A percentile compares a stretch with the other conserved stretches of the same genome.
Evolutionary conservation across 1,140 invertebrate genomes (phyloP).

Genomic region (Varroa destructor): DNA sequence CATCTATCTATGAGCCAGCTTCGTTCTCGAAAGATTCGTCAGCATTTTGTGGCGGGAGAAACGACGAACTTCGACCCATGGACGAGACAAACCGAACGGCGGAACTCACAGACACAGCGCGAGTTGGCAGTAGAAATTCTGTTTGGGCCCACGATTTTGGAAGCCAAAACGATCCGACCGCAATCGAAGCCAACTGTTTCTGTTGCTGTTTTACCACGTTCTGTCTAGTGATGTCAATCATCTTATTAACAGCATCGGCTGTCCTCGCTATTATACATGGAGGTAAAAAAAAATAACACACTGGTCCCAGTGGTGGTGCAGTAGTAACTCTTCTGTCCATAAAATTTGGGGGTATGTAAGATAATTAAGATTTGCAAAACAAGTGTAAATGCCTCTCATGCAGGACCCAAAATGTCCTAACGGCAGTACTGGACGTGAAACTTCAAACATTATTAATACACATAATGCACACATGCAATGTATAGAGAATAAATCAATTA

Average conservation of each 20-base stretch:
- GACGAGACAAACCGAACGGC: not conserved
- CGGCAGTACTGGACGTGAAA: too few relatives aligned
- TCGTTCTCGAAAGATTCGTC: not conserved
- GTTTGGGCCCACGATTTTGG: too few relatives aligned
- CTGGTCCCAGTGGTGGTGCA: not conserved
- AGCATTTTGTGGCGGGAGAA: not conserved
- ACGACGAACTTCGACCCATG: not conserved
- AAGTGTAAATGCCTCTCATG: too few relatives aligned
- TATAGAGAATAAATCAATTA: too few relatives aligned
- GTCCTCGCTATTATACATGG: slow-evolving; percentile 22
- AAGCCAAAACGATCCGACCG: too few relatives aligned
- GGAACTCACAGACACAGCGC: too few relatives aligned
- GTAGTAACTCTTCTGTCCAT: not conserved
- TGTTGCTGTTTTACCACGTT: slow-evolving; percentile 26
- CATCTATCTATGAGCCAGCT: slow-evolving; percentile 15
- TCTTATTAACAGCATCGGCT: slow-evolving; percentile 14
- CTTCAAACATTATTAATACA: too few relatives aligned
- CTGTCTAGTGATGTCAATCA: slow-evolving; percentile 25
- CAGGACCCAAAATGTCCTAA: too few relatives aligned
- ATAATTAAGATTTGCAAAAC: not conserved
- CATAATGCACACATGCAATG: too few relatives aligned
- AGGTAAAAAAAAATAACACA: not conserved
- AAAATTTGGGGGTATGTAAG: not conserved
- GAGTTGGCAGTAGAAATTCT: too few relatives aligned
- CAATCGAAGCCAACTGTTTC: slow-evolving; percentile 13